Base-by-base conservation (phyloP, 2,113 vertebrate species). In the Heliornis fulica region DNA sequence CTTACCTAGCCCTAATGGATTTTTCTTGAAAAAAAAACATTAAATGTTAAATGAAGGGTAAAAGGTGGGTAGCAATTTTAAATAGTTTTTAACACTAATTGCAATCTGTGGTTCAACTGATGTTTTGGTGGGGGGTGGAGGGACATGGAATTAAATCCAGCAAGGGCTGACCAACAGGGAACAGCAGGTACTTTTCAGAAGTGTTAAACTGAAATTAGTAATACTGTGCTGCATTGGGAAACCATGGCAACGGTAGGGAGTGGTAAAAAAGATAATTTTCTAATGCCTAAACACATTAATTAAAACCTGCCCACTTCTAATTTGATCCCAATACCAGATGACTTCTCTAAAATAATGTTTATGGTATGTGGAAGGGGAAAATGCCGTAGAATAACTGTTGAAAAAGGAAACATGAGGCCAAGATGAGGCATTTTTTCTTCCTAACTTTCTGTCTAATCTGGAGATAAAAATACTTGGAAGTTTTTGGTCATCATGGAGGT, bases 81-180 rank as follows among this genome's bases (percentile, higher is more conserved):
- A 94, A n/a, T 43, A 48, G 21, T 63, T 87, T 63, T 40, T 77
- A 83, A 77, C 29, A 34, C 13, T 88, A 80, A 90, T 56, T 89
- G 64, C 56, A 86, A 66, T 82, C 36, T 92, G 51, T 96, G 53
- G 4, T 34, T 84, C 59, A 57, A 79, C 83, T 89, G 83, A 92
- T 91, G 23, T 88, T 89, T 85, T 68, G 51, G 60, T 88, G 43
- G 72, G 43, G 63, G 80, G 10, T 45, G 29, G 46, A 76, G n/a
- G n/a, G n/a, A n/a, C n/a, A n/a, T n/a, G n/a, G n/a, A 68, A 87
- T 96, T 48, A 51, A 83, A 94, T 41, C 66, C 71, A 90, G 93
- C 94, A 97, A 93, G 91, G 79, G 75, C 75, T 96, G 95, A 95
- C 96, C 95, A 68, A 92, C 80, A 90, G 40, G 75, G 93, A 96